Evolutionary conservation across 2,797 vertebrate species (phyloP).

Genomic region (Rhinoraja longicauda): DNA sequence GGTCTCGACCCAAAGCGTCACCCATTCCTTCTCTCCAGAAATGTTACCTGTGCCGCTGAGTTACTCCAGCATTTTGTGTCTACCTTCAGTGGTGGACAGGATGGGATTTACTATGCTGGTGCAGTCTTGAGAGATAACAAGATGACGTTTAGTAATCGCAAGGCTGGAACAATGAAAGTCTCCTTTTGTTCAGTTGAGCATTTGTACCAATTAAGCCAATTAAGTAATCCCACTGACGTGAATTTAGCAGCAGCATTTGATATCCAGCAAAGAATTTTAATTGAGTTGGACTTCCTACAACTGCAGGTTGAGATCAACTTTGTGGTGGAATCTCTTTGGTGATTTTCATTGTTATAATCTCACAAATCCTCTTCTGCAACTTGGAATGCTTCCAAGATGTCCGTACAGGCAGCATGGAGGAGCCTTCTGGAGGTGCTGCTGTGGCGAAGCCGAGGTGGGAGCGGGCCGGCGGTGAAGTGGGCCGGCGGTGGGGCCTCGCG

Average conservation of each 20-base stretch:
- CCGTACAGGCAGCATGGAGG: too few relatives aligned
- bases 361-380: background rate
- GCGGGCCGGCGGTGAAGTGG: too few relatives aligned
- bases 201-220: conserved; percentile 13
- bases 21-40: too few relatives aligned
- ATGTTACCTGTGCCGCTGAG: too few relatives aligned
- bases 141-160: background rate
- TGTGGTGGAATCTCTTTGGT: background rate
- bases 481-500: too few relatives aligned
- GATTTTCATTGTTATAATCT: background rate
- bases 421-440: too few relatives aligned
- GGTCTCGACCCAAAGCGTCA: too few relatives aligned
- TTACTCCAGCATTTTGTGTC: too few relatives aligned
- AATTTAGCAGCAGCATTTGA: conserved; percentile 2
- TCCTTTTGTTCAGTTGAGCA: background rate
- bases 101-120: background rate
- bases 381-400: too few relatives aligned
- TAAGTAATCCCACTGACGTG: conserved; percentile 21
- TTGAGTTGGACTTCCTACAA: background rate
- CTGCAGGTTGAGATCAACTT: background rate
- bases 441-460: too few relatives aligned
- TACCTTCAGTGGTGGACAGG: background rate
- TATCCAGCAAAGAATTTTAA: conserved; percentile 27
- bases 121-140: background rate
- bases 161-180: background rate